Percentiles rank a stretch among this genome's conserved stretches.
These are phyloP conservation scores for Sebastes kiyomatsui DNA, from an alignment of 2,797 vertebrate genomes.

Conservation along the genomic window DNA sequence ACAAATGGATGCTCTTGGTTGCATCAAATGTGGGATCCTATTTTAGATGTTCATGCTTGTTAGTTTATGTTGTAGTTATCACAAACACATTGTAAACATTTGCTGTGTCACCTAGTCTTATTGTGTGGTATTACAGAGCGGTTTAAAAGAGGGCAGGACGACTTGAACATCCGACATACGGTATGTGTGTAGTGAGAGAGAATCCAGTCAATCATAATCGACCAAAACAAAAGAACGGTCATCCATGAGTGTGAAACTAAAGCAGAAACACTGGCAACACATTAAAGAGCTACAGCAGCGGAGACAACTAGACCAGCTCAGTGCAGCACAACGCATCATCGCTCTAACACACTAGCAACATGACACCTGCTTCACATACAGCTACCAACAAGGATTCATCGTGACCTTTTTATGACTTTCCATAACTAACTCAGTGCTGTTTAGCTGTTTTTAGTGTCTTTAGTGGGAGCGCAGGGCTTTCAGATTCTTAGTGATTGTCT, in stretches of 20 bases:
- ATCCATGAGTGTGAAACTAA: background rate
- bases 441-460: background rate
- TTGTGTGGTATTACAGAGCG: background rate
- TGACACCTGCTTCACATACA: background rate
- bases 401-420: background rate
- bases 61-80: background rate
- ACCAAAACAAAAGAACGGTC: background rate
- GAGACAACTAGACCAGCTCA: background rate
- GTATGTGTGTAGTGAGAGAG: background rate
- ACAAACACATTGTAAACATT: background rate
- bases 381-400: background rate
- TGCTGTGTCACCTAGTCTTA: background rate
- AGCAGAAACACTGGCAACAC: background rate
- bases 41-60: background rate
- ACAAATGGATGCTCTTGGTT: background rate
- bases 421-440: background rate
- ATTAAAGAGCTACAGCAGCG: background rate
- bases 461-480: background rate
- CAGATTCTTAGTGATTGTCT: background rate
- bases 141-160: background rate
- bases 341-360: background rate
- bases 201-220: background rate
- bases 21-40: background rate
- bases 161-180: rapidly evolving
- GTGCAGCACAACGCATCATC: background rate